phyloP scores from a whole-genome alignment of 2,888 invertebrate genomes.

The Drosophila lutescens region DNA sequence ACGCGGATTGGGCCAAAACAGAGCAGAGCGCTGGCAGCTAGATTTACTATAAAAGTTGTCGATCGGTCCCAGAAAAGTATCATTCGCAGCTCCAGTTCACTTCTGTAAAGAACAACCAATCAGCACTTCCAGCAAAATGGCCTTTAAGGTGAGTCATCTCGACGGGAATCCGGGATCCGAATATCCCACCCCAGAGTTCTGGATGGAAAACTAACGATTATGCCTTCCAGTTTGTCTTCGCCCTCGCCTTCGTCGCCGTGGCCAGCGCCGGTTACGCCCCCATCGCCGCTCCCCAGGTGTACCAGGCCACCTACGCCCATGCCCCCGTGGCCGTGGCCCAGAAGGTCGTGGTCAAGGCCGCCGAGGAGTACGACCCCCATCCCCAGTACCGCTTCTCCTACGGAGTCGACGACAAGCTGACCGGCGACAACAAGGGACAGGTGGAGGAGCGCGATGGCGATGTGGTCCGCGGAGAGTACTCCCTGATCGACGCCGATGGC shows the following conservation, averaged over 20 bases:
- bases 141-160: conserved; percentile 58
- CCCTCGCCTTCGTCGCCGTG: conserved; percentile 78
- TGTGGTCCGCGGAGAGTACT: conserved; percentile 82
- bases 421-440: conserved; percentile 83
- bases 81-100: conserved; percentile 31
- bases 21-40: conserved; percentile 24
- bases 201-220: conserved; percentile 32
- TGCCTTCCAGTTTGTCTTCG: conserved; percentile 75
- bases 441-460: conserved; percentile 82
- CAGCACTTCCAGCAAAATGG: conserved; percentile 49
- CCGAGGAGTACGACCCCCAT: conserved; percentile 80
- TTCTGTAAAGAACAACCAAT: conserved; percentile 56
- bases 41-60: conserved; percentile 24
- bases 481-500: conserved; percentile 82
- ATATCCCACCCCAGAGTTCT: background rate
- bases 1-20: conserved; percentile 12
- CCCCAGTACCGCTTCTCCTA: conserved; percentile 82
- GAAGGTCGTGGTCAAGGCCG: conserved; percentile 72
- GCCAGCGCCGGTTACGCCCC: conserved; percentile 79
- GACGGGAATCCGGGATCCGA: background rate
- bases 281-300: conserved; percentile 62
- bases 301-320: conserved; percentile 66
- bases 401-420: conserved; percentile 80
- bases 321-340: conserved; percentile 75
- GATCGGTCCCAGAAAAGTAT: conserved; percentile 14